phyloP scores from a whole-genome alignment of 2,797 vertebrate species.

The Bufotes viridis region DNA sequence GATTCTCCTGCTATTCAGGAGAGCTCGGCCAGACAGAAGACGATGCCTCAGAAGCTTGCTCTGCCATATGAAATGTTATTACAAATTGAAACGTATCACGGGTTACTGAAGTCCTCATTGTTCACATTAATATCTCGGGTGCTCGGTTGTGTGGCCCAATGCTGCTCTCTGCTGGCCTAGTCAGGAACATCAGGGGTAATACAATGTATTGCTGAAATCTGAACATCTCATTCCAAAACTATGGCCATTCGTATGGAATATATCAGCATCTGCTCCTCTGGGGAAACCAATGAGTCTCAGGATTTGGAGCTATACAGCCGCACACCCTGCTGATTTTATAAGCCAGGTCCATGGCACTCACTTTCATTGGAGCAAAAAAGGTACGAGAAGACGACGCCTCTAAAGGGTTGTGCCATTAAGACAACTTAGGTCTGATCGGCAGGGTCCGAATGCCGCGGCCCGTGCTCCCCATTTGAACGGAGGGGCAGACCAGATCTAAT shows the following conservation, averaged over 20 bases:
- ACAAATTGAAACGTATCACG: constrained; percentile 32
- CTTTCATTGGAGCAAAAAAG: too few species aligned
- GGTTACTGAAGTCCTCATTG: constrained; percentile 24
- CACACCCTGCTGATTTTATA: too few species aligned
- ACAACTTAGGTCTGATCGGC: too few species aligned
- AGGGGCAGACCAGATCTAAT: too few species aligned
- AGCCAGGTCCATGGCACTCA: too few species aligned
- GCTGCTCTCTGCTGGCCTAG: constrained; percentile 46
- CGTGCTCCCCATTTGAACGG: too few species aligned
- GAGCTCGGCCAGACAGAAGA: background rate
- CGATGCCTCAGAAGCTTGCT: background rate
- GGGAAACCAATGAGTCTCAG: background rate
- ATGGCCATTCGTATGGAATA: background rate
- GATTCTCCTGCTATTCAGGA: constrained; percentile 1
- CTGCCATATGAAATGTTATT: constrained; percentile 42
- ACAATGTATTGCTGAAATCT: background rate
- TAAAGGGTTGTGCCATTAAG: too few species aligned
- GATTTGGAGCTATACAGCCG: background rate
- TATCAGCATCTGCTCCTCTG: too few species aligned
- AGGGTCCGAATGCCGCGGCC: too few species aligned
- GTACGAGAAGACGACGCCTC: too few species aligned
- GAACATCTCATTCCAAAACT: background rate
- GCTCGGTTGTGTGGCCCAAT: background rate
- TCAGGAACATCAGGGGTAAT: background rate
- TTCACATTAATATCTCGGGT: constrained; percentile 1